Percentiles rank a stretch among this genome's conserved stretches.
These are phyloP conservation scores for Saccostrea glomerata DNA, from an alignment of 1,140 invertebrate genomes.

Conservation along the genomic window DNA sequence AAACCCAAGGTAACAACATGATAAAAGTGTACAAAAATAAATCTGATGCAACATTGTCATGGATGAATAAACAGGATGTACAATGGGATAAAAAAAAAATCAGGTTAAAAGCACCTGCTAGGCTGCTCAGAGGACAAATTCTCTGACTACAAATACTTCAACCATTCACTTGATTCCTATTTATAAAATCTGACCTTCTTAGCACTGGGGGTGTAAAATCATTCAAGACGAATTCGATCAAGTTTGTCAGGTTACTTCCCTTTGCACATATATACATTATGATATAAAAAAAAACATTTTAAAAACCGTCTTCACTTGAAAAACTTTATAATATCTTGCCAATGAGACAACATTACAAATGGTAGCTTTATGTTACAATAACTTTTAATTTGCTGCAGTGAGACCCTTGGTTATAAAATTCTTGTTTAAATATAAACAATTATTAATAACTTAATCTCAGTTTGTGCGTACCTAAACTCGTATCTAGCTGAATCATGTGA, in stretches of 20 bases:
- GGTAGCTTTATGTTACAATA: not conserved
- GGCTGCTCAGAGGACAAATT: too few relatives aligned
- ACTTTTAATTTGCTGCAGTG: too few relatives aligned
- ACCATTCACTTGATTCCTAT: not conserved
- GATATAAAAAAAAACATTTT: not conserved
- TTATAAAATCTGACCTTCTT: not conserved
- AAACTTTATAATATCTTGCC: not conserved
- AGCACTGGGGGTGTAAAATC: not conserved
- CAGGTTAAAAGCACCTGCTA: too few relatives aligned
- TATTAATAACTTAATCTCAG: not conserved
- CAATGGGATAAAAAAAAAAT: not conserved
- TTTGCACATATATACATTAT: too few relatives aligned
- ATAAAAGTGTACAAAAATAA: slow-evolving; percentile 25
- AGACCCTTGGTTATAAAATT: too few relatives aligned
- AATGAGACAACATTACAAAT: not conserved
- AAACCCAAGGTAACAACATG: not conserved
- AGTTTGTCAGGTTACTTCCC: too few relatives aligned
- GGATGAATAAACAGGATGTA: not conserved
- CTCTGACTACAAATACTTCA: not conserved
- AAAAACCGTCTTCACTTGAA: not conserved
- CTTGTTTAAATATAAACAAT: too few relatives aligned
- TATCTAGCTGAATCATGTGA: not conserved
- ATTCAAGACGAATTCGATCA: not conserved
- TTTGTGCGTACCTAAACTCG: not conserved
- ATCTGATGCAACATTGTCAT: slow-evolving; percentile 2